Percentiles rank a stretch among this genome's conserved stretches.
These are phyloP conservation scores for Ceuthmochares aereus DNA, from an alignment of 2,113 vertebrate species.

Conservation along the genomic window DNA sequence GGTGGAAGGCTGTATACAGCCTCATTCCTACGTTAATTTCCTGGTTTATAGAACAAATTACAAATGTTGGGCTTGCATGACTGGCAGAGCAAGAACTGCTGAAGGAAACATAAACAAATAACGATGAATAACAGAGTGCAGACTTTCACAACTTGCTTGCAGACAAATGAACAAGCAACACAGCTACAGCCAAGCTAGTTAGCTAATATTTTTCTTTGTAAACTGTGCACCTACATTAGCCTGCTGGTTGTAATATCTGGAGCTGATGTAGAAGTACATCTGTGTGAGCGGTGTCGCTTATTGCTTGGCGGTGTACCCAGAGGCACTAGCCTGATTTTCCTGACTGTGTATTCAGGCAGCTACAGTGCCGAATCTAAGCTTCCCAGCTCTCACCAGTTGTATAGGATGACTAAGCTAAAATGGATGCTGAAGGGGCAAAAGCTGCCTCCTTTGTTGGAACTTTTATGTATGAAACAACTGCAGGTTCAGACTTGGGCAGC, in stretches of 20 bases:
- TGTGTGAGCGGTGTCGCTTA: neutral
- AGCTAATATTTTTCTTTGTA: neutral
- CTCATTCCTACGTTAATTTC: neutral
- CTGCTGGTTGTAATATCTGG: neutral
- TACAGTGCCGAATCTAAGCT: neutral
- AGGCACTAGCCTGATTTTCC: neutral
- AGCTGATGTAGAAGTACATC: neutral
- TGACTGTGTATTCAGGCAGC: neutral
- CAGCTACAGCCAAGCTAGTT: constrained; percentile 19
- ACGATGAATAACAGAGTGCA: neutral
- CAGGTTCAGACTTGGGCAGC: neutral
- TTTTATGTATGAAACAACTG: neutral
- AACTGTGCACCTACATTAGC: neutral
- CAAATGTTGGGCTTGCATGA: constrained; percentile 40
- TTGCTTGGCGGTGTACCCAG: neutral
- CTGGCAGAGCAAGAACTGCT: constrained; percentile 33
- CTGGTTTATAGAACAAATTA: constrained; percentile 42
- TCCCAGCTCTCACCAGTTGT: neutral
- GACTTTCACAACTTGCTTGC: constrained; percentile 9
- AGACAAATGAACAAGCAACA: neutral
- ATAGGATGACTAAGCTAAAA: neutral
- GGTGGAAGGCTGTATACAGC: neutral
- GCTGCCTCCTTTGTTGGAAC: neutral
- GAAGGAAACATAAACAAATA: constrained; percentile 46
- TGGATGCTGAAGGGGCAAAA: neutral